These are phyloP conservation scores for Prunella strophiata DNA, from an alignment of 2,797 vertebrate species.

Conservation along the genomic window DNA sequence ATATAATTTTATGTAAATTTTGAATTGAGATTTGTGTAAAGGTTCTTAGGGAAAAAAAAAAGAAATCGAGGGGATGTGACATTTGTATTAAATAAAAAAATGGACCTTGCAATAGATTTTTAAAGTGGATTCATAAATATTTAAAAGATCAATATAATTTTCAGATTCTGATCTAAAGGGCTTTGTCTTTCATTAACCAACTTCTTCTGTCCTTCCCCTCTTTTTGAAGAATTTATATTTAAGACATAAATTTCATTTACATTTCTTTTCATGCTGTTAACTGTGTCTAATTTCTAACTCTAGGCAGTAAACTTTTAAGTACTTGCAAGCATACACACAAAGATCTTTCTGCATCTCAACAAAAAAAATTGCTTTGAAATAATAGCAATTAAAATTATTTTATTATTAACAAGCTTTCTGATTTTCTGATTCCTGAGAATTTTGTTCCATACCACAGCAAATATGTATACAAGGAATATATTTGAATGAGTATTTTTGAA, in stretches of 20 bases:
- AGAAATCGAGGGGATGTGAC: accelerated
- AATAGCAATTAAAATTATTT: background rate
- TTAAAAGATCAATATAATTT: background rate
- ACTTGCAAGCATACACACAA: background rate
- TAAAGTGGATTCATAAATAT: background rate
- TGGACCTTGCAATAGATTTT: background rate
- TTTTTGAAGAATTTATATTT: background rate
- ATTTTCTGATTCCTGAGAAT: background rate
- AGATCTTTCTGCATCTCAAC: background rate
- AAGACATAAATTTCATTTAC: background rate
- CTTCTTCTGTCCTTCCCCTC: background rate
- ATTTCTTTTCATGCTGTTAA: background rate
- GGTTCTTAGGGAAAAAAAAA: background rate
- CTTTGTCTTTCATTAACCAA: background rate
- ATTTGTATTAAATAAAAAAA: background rate
- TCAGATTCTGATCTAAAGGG: background rate
- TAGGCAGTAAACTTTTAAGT: background rate
- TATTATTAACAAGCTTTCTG: background rate
- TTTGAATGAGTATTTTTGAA: background rate
- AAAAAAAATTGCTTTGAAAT: background rate
- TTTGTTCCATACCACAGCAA: background rate
- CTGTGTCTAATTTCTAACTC: background rate
- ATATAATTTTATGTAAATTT: background rate
- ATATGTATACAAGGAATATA: background rate
- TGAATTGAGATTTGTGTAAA: background rate